Conservation (phyloP, 2,113 vertebrate genomes). For the Psammodynastes pulverulentus region DNA sequence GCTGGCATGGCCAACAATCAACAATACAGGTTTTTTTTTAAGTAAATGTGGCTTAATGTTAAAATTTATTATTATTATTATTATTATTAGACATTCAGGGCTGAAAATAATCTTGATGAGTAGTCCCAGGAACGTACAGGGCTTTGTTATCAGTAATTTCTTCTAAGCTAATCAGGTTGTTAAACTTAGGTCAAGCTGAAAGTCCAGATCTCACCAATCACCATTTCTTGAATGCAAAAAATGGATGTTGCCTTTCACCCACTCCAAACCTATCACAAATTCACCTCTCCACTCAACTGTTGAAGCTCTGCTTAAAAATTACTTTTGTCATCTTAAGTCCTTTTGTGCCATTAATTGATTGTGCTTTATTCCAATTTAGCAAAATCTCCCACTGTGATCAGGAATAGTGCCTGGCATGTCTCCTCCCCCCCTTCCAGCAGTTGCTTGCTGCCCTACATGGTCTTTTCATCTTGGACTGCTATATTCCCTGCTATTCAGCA, state of each 20-base stretch:
- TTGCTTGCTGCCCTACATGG: neutral
- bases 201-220: neutral
- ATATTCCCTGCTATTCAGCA: neutral
- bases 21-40: neutral
- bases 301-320: neutral
- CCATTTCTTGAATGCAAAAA: neutral
- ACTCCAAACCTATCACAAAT: neutral
- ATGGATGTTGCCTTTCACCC: neutral
- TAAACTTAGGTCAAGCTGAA: neutral
- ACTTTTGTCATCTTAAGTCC: neutral
- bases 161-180: neutral
- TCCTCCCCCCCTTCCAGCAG: neutral
- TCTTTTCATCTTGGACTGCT: neutral
- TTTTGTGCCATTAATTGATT: neutral
- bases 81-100: neutral
- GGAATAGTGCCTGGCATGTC: neutral
- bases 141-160: neutral
- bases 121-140: neutral
- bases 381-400: neutral
- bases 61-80: neutral
- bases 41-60: neutral
- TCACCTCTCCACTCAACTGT: neutral
- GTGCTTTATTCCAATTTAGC: neutral
- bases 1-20: neutral
- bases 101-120: neutral